Conservation (phyloP, 2,888 invertebrate genomes). For the Rhorus exstirpatorius region DNA sequence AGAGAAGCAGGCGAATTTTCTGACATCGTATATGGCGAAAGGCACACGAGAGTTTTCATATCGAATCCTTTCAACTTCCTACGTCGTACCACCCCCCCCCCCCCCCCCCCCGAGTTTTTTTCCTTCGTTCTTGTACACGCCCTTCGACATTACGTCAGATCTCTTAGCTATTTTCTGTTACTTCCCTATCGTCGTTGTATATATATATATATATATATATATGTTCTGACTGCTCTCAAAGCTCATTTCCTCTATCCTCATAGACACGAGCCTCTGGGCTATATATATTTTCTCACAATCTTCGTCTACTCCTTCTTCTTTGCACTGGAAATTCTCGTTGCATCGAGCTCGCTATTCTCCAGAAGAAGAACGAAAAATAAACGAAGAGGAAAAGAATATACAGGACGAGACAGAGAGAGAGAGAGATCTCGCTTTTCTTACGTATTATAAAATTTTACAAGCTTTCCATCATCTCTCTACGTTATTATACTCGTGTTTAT, state of each 20-base stretch:
- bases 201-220: conserved; percentile 23
- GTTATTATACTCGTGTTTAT: too few species aligned
- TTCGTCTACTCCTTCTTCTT: conserved; percentile 25
- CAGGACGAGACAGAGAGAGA: not conserved
- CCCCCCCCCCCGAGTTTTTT: conserved; percentile 32
- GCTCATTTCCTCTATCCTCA: conserved; percentile 66
- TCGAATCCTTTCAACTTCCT: conserved; percentile 67
- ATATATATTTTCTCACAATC: conserved; percentile 6
- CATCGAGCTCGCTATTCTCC: conserved; percentile 23
- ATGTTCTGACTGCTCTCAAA: conserved; percentile 39
- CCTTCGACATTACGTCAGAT: conserved; percentile 66
- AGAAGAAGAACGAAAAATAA: not conserved
- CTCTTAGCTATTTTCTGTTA: conserved; percentile 48
- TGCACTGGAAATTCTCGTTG: conserved; percentile 26
- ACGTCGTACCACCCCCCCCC: conserved; percentile 47
- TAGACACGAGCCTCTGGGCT: conserved; percentile 56
- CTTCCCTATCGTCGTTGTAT: conserved; percentile 30
- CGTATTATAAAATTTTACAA: conserved; percentile 35
- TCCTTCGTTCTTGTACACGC: conserved; percentile 23
- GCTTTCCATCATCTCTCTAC: not conserved
- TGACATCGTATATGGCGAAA: conserved; percentile 44
- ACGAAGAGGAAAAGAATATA: conserved; percentile 28
- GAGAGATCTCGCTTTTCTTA: conserved; percentile 13
- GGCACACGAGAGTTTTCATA: conserved; percentile 64
- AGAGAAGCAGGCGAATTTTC: conserved; percentile 56